Conservation (phyloP, 2,888 invertebrate species). For the Temnothorax rugatulus region DNA sequence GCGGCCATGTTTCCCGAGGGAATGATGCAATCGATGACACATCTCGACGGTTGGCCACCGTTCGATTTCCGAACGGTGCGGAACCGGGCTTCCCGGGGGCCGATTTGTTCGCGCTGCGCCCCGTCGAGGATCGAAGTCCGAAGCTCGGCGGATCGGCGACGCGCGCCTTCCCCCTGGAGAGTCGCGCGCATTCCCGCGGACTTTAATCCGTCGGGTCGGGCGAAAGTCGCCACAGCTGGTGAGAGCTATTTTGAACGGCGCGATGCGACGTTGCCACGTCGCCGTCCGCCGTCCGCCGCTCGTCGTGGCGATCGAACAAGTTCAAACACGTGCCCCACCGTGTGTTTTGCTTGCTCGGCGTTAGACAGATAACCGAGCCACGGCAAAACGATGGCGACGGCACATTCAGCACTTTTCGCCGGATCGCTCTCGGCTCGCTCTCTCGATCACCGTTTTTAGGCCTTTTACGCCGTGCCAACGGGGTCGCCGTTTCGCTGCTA, state of each 20-base stretch:
- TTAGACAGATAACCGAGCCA: conserved; percentile 65
- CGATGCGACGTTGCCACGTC: conserved; percentile 76
- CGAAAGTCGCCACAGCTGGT: conserved; percentile 79
- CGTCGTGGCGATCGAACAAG: conserved; percentile 62
- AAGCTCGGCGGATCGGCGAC: not conserved
- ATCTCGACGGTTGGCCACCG: conserved; percentile 57
- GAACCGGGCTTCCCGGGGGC: not conserved
- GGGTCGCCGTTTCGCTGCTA: conserved; percentile 7
- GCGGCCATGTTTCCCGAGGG: conserved; percentile 66
- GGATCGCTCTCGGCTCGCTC: not conserved
- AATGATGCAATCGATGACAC: conserved; percentile 75
- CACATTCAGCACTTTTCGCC: conserved; percentile 44
- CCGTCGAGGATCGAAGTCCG: conserved; percentile 17
- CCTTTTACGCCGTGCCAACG: not conserved
- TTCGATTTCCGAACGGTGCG: not conserved
- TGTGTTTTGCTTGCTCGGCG: conserved; percentile 70
- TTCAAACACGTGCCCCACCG: conserved; percentile 74
- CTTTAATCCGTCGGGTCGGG: conserved; percentile 60
- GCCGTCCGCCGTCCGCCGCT: not conserved
- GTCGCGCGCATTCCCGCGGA: conserved; percentile 15
- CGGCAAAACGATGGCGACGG: conserved; percentile 62
- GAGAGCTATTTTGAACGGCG: conserved; percentile 82
- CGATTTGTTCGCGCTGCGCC: not conserved
- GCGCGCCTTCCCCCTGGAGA: not conserved
- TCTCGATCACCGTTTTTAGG: conserved; percentile 3